Conservation (phyloP, 1,140 invertebrate species). For the Camponotus pennsylvanicus region DNA sequence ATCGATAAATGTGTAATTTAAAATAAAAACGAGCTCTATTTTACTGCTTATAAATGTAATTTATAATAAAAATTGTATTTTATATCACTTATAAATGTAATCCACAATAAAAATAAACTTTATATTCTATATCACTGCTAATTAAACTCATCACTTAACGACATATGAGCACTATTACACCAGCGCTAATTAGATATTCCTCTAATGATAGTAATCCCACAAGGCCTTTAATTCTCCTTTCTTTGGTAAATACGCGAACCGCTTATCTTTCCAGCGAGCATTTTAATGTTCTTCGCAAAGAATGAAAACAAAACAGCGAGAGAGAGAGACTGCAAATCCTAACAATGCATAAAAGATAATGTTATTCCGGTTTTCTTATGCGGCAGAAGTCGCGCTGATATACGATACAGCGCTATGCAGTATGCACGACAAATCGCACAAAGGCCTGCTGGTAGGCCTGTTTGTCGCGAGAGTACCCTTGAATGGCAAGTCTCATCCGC, state of each 20-base stretch:
- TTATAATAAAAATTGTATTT: too few relatives aligned
- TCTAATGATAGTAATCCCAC: not conserved
- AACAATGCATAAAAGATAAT: conserved; percentile 6
- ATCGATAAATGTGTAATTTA: not conserved
- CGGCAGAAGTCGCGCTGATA: conserved; percentile 17
- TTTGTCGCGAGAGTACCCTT: conserved; percentile 23
- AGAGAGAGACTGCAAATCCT: conserved; percentile 7
- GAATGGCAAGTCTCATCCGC: conserved; percentile 14
- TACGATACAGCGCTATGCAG: not conserved
- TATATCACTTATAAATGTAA: too few relatives aligned
- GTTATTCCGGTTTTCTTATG: conserved; percentile 4
- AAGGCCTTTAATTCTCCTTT: not conserved
- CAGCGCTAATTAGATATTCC: conserved; percentile 23
- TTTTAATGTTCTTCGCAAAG: conserved; percentile 19
- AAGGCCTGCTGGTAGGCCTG: conserved; percentile 1
- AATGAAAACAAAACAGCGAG: not conserved
- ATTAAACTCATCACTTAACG: conserved; percentile 2
- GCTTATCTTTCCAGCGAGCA: conserved; percentile 6
- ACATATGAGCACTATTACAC: not conserved
- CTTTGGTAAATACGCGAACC: conserved; percentile 25
- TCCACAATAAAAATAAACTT: not conserved
- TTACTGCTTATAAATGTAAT: too few relatives aligned
- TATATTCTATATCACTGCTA: conserved; percentile 9
- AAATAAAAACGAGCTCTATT: too few relatives aligned
- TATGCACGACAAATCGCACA: not conserved